These are phyloP conservation scores for Eulacestoma nigropectus DNA, from an alignment of 2,113 vertebrate genomes.

Conservation along the genomic window DNA sequence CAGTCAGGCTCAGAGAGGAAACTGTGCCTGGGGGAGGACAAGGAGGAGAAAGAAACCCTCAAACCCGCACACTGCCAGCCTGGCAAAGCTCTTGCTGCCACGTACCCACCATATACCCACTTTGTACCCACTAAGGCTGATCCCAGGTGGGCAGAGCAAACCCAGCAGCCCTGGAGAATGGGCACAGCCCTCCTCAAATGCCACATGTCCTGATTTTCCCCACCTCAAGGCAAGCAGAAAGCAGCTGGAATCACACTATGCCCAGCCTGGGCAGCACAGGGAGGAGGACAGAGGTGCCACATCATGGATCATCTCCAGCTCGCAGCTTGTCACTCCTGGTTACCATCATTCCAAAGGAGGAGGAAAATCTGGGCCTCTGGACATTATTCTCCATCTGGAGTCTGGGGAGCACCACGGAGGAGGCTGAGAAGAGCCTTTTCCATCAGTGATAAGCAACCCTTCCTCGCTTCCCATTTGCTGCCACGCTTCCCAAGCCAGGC, in stretches of 20 bases:
- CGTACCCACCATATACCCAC: rapidly evolving
- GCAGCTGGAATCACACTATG: not conserved
- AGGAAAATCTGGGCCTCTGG: not conserved
- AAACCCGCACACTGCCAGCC: not conserved
- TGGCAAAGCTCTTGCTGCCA: not conserved
- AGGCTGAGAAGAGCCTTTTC: not conserved
- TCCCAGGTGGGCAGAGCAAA: not conserved
- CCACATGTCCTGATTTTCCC: too few relatives aligned
- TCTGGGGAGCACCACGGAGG: not conserved
- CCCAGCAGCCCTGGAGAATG: not conserved
- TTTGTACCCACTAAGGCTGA: not conserved
- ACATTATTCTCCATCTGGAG: not conserved
- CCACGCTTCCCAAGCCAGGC: not conserved
- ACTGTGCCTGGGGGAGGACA: not conserved
- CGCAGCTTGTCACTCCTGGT: not conserved
- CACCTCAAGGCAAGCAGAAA: not conserved
- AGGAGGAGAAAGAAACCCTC: not conserved
- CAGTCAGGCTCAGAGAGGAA: not conserved
- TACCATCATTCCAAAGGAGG: not conserved
- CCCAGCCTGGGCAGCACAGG: not conserved
- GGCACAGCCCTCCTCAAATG: not conserved
- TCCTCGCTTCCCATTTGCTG: not conserved
- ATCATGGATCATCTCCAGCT: not conserved
- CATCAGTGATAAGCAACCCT: not conserved
- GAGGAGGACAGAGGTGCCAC: not conserved